Evolutionary conservation across 2,888 invertebrate genomes (phyloP), one percentile per base, ranked within the genome.

Genomic region (Stenurella melanura): DNA sequence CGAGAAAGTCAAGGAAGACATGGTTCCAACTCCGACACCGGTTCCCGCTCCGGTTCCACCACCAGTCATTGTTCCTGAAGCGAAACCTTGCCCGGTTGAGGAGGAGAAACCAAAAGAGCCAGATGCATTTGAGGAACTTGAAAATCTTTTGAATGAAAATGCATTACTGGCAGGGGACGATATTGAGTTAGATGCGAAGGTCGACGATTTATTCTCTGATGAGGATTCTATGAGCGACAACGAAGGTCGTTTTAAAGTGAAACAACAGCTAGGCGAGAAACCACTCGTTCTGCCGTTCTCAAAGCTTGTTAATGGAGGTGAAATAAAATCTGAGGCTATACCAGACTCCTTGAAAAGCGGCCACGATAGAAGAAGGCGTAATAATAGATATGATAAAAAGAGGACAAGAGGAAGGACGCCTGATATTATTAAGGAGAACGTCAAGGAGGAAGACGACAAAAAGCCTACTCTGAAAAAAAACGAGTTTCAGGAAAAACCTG

Each of bases 201-300:
- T 88, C 5, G 87, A 87, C 34, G 87, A 88, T 81, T 78, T 90
- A 9, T 89, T 90, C 80, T 89, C 89, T 0, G 89, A 89, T 75
- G 90, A 89, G 71, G 90, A 90, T 68, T 88, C 88, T 0, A 87
- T 87, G 60, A 86, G 87, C 74, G 90, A 90, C 77, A 89, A 89
- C 76, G 90, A 90, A 78, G 89, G 89, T 0, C 83, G 89, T 0
- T 90, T 89, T 79, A 89, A 89, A 75, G 85, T 83, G 0, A 84
- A 84, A 72, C 58, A 79, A 15, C 63, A 74, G 56, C 38, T 15
- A 50, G 78, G 80, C 18, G 74, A 79, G 50, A 84, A 83, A 74
- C 77, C 77, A 26, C 70, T 79, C 0, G 79, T 81, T 10, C 69
- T 86, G 42, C 80, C 85, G 10, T 86, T 85, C 73, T 76, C 81